Evolutionary conservation across 2,888 invertebrate genomes (phyloP).

Genomic region (Drosophila ustulata): DNA sequence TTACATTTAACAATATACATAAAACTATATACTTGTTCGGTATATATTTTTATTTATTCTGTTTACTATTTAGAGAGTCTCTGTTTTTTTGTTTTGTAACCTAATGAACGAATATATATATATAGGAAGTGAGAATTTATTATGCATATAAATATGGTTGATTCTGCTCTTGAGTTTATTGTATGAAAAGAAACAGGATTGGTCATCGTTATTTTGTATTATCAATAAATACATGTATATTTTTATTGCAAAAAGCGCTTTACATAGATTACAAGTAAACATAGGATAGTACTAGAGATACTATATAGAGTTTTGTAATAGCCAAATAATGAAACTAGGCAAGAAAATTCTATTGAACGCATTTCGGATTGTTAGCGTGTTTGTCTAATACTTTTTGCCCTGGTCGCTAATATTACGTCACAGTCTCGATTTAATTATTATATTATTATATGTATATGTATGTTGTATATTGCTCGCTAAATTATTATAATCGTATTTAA

Average conservation of each 20-base stretch:
- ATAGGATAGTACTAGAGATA: slow-evolving; percentile 54
- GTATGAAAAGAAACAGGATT: slow-evolving; percentile 73
- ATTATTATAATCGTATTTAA: slow-evolving; percentile 15
- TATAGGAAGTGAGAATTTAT: slow-evolving; percentile 37
- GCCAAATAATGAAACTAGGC: slow-evolving; percentile 60
- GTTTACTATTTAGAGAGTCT: slow-evolving; percentile 10
- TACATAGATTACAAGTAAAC: slow-evolving; percentile 79
- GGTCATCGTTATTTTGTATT: slow-evolving; percentile 60
- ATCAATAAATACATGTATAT: slow-evolving; percentile 72
- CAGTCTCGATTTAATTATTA: slow-evolving; percentile 45
- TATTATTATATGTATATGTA: slow-evolving; percentile 5
- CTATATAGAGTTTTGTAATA: slow-evolving; percentile 33
- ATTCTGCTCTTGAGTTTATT: slow-evolving; percentile 44
- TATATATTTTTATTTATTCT: slow-evolving; percentile 22
- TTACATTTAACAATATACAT: neutral
- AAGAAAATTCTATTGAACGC: slow-evolving; percentile 55
- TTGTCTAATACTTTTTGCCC: slow-evolving; percentile 72
- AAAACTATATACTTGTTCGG: slow-evolving; percentile 10
- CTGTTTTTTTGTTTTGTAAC: slow-evolving; percentile 12
- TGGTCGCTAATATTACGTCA: slow-evolving; percentile 61
- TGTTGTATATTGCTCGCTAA: slow-evolving; percentile 52
- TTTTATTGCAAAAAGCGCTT: slow-evolving; percentile 85
- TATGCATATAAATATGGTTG: slow-evolving; percentile 12
- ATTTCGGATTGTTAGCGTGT: slow-evolving; percentile 25
- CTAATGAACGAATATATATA: slow-evolving; percentile 35